Evolutionary conservation across 2,113 vertebrate genomes (phyloP).

Genomic region (Strigops habroptila): DNA sequence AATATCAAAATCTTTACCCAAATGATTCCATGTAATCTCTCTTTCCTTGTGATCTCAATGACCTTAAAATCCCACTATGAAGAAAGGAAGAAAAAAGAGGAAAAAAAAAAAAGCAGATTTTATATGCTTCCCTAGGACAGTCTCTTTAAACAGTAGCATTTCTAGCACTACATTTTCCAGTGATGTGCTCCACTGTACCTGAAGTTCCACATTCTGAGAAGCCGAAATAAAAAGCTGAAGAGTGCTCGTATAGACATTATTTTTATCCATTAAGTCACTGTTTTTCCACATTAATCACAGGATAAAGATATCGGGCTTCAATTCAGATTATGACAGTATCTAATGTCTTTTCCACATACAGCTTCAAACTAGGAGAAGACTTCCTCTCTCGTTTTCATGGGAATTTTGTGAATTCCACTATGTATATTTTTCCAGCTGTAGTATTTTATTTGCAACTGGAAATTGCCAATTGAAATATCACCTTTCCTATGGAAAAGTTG

Average conservation of each 20-base stretch:
- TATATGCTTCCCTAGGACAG: background rate
- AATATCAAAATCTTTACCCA: background rate
- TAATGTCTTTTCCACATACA: conserved; percentile 79
- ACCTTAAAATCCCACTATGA: background rate
- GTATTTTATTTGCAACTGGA: conserved; percentile 71
- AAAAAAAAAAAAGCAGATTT: background rate
- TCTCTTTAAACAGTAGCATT: background rate
- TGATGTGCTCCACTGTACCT: conserved; percentile 20
- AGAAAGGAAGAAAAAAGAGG: background rate
- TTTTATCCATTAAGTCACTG: conserved; percentile 69
- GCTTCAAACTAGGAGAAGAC: conserved; percentile 61
- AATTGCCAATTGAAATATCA: conserved; percentile 70
- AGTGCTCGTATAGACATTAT: conserved; percentile 51
- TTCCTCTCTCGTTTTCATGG: conserved; percentile 72
- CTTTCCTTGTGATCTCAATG: background rate
- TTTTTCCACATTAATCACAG: conserved; percentile 78
- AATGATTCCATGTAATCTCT: background rate
- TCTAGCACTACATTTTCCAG: conserved; percentile 33
- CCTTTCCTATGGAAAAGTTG: conserved; percentile 71
- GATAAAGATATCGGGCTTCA: conserved; percentile 77
- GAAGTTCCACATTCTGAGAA: conserved; percentile 41
- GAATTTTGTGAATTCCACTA: conserved; percentile 75
- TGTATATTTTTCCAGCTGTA: conserved; percentile 76
- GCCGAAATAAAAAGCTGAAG: conserved; percentile 54
- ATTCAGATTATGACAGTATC: conserved; percentile 73